Base-by-base conservation (phyloP, 2,113 vertebrate species). In the Mandrillus leucophaeus region DNA sequence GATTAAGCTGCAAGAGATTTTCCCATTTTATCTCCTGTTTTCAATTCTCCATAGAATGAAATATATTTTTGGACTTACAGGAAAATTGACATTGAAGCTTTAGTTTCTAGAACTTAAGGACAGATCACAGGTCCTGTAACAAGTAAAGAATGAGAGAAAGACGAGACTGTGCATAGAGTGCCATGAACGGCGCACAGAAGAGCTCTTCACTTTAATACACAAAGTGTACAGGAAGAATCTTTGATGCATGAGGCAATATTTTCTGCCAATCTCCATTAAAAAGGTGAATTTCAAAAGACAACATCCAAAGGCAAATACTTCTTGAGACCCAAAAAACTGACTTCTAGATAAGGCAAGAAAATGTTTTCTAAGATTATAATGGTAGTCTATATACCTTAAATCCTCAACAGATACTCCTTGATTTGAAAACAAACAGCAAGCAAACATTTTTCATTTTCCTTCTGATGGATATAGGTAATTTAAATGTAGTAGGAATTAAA, bases 361-460 rank as follows among this genome's bases (percentile, higher is more conserved):
- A 86, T 70, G 18, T 95, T 45, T 86, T 76, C 68, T 18, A 88
- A 83, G 22, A 78, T 55, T 40, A 84, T 52, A 88, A n/a, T 35
- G 22, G 5, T 52, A 12, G 8, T 48, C 50, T 57, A 43, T 6
- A 48, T 35, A 59, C 14, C 16, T 57, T 45, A 96, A 5, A 57
- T 22, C 30, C 75, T 92, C 66, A 83, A 84, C 25, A 84, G 55
- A 81, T 50, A 94, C 38, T 81, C 43, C 88, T 79, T 75, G 55
- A 90, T 68, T 92, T 90, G 61, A 82, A 96, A 86, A 91, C 64
- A 85, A 91, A 93, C 45, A 85, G 35, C 57, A 93, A 13, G 81
- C 40, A 89, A 92, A 76, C 38, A 92, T 3, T 90, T 59, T 75
- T 87, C 68, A 70, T 92, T 81, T 95, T 97, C 66, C 55, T 97